phyloP scores from a whole-genome alignment of 2,888 invertebrate genomes.

The Anorthoa munda region DNA sequence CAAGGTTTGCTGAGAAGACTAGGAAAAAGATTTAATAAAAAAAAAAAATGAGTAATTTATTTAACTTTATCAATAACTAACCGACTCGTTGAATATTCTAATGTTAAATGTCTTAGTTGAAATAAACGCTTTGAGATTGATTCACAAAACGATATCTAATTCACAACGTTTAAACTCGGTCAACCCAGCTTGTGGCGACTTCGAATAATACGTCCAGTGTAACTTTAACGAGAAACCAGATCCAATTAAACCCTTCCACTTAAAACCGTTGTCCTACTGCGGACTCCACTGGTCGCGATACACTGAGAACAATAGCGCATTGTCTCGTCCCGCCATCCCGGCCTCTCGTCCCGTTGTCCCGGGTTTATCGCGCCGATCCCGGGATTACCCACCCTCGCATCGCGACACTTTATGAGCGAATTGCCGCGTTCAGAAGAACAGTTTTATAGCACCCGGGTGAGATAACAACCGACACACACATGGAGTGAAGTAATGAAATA shows the following conservation, averaged over 20 bases:
- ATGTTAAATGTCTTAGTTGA: too few relatives aligned
- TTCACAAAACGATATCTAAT: background rate
- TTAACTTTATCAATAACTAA: too few relatives aligned
- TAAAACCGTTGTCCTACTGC: slow-evolving; percentile 40
- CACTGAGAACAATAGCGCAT: slow-evolving; percentile 65
- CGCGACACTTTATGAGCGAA: slow-evolving; percentile 58
- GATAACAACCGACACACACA: slow-evolving; percentile 40
- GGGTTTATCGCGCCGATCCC: slow-evolving; percentile 64
- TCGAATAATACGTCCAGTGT: background rate
- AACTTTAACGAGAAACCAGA: slow-evolving; percentile 7
- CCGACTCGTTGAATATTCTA: too few relatives aligned
- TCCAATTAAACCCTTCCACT: slow-evolving; percentile 25
- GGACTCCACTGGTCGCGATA: slow-evolving; percentile 35
- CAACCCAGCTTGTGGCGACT: background rate
- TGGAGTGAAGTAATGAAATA: background rate
- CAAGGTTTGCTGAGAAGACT: too few relatives aligned
- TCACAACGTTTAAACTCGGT: background rate
- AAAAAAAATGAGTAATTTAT: too few relatives aligned
- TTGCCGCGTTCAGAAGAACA: slow-evolving; percentile 40
- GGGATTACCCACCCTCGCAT: slow-evolving; percentile 60
- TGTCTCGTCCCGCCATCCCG: slow-evolving; percentile 55
- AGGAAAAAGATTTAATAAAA: too few relatives aligned
- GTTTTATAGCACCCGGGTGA: slow-evolving; percentile 24
- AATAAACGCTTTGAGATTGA: background rate
- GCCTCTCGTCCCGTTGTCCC: slow-evolving; percentile 60